These are phyloP conservation scores for Formica selysi DNA, from an alignment of 1,140 invertebrate species.

Conservation along the genomic window DNA sequence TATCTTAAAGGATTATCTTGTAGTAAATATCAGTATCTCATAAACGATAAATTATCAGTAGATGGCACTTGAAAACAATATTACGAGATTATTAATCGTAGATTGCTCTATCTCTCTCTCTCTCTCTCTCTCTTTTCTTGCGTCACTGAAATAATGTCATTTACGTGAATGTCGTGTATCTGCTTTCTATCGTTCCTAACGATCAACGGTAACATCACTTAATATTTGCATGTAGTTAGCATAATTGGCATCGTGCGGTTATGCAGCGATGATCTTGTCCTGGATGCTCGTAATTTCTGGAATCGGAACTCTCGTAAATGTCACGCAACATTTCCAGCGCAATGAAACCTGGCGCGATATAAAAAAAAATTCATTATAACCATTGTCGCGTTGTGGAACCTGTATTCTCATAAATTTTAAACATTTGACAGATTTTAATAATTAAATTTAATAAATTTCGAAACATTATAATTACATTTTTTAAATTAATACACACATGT, in stretches of 20 bases:
- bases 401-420: background rate
- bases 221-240: conserved; percentile 54
- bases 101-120: background rate
- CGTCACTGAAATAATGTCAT: conserved; percentile 28
- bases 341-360: background rate
- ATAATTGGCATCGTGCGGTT: conserved; percentile 43
- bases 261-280: conserved; percentile 35
- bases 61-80: background rate
- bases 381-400: conserved; percentile 4
- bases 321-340: background rate
- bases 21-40: background rate
- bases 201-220: conserved; percentile 26
- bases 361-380: background rate
- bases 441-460: background rate
- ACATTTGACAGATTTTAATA: background rate
- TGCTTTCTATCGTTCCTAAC: conserved; percentile 23
- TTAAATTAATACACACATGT: background rate
- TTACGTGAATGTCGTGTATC: conserved; percentile 8
- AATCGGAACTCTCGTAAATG: conserved; percentile 27
- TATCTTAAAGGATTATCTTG: background rate
- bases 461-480: background rate
- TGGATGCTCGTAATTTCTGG: conserved; percentile 55
- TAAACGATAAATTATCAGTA: background rate
- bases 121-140: no score
- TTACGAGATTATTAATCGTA: conserved; percentile 2